Conservation (phyloP, 2,888 invertebrate species). For the Drosophila testacea region DNA sequence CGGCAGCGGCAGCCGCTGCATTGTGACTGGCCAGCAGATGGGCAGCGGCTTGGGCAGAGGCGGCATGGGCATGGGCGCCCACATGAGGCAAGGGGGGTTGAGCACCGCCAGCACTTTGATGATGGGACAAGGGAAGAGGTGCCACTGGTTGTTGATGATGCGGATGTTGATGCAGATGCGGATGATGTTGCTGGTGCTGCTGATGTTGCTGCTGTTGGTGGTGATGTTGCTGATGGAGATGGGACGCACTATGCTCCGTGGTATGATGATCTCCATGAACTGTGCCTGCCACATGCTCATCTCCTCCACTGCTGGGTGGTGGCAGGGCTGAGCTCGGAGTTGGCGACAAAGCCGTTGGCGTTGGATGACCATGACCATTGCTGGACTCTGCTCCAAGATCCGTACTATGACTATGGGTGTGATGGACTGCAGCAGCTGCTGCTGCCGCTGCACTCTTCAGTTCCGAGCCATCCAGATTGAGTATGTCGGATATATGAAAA, state of each 20-base stretch:
- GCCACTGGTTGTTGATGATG: constrained; percentile 52
- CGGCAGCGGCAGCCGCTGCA: constrained; percentile 81
- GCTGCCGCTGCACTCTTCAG: constrained; percentile 81
- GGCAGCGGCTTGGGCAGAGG: constrained; percentile 82
- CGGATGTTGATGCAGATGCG: constrained; percentile 28
- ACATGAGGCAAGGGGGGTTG: constrained; percentile 51
- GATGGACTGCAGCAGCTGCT: constrained; percentile 68
- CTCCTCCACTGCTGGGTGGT: constrained; percentile 47
- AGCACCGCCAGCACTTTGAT: constrained; percentile 39
- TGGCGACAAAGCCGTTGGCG: constrained; percentile 62
- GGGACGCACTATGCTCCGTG: constrained; percentile 40
- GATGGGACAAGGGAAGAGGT: constrained; percentile 42
- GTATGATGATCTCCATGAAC: constrained; percentile 54
- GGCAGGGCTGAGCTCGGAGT: constrained; percentile 58
- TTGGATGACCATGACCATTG: constrained; percentile 53
- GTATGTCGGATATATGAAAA: constrained; percentile 96
- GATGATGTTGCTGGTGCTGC: constrained; percentile 22
- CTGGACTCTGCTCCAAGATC: constrained; percentile 55
- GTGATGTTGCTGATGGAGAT: constrained; percentile 29
- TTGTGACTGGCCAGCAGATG: constrained; percentile 83
- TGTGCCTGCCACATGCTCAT: constrained; percentile 32
- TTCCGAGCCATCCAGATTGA: constrained; percentile 92
- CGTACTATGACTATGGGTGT: constrained; percentile 46
- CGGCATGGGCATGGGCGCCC: constrained; percentile 70
- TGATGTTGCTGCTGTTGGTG: constrained; percentile 39